These are phyloP conservation scores for Mechanitis mazaeus DNA, from an alignment of 2,888 invertebrate genomes.

Conservation along the genomic window DNA sequence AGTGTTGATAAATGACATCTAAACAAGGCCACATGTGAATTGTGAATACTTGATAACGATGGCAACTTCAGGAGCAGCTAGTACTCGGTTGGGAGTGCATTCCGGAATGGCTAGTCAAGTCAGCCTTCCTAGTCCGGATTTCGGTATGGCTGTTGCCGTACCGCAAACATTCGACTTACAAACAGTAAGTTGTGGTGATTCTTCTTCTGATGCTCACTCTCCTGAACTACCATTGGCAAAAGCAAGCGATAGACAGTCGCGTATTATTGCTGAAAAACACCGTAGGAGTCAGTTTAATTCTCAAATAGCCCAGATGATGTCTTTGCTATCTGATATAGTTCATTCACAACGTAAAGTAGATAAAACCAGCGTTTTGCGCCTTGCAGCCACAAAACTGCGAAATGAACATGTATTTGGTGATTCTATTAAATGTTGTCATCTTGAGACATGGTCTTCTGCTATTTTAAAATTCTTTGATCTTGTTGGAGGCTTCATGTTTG, in stretches of 20 bases:
- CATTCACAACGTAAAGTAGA: constrained; percentile 90
- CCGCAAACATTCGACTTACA: constrained; percentile 47
- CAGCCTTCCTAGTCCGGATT: constrained; percentile 43
- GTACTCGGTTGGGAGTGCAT: constrained; percentile 46
- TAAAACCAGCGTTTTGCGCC: constrained; percentile 91
- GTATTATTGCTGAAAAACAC: constrained; percentile 94
- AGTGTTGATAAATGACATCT: constrained; percentile 31
- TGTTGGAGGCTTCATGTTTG: constrained; percentile 87
- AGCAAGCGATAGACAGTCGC: constrained; percentile 86
- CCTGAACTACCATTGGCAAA: constrained; percentile 57
- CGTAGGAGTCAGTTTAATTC: constrained; percentile 92
- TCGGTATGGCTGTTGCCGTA: constrained; percentile 47
- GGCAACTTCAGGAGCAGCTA: constrained; percentile 53
- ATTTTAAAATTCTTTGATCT: constrained; percentile 80
- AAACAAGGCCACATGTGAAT: constrained; percentile 31
- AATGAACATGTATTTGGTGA: constrained; percentile 83
- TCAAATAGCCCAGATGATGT: constrained; percentile 88
- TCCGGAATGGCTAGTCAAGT: constrained; percentile 45
- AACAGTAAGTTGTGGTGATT: constrained; percentile 53
- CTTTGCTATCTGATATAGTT: constrained; percentile 88
- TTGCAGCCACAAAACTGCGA: constrained; percentile 90
- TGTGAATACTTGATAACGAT: constrained; percentile 36
- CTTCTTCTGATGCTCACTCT: constrained; percentile 66
- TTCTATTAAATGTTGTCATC: constrained; percentile 64
- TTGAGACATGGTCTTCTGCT: constrained; percentile 72